phyloP scores from a whole-genome alignment of 2,888 invertebrate genomes.

The Acrocyrtus sp. region DNA sequence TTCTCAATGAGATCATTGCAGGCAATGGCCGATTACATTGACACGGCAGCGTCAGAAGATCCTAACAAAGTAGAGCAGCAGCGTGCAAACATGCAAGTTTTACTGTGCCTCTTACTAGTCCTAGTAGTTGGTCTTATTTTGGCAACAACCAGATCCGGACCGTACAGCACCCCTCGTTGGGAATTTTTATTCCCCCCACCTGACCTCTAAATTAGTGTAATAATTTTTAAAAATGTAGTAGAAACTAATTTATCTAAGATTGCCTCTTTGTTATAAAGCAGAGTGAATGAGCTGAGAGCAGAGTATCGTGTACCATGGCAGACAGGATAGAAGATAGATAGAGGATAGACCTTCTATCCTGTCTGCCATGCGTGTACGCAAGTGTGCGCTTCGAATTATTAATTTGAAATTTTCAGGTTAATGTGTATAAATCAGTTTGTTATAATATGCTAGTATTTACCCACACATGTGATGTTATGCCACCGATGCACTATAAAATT shows the following conservation, averaged over 20 bases:
- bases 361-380: no score
- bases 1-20: conserved; percentile 57
- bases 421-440: no score
- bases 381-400: no score
- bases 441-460: no score
- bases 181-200: conserved; percentile 62
- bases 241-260: neutral
- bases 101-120: conserved; percentile 81
- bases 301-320: no score
- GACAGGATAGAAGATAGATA: no score
- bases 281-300: no score
- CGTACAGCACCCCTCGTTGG: conserved; percentile 56
- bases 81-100: conserved; percentile 74
- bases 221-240: neutral
- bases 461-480: no score
- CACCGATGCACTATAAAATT: no score
- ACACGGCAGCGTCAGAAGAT: conserved; percentile 59
- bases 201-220: conserved; percentile 46
- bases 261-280: neutral
- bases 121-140: conserved; percentile 81
- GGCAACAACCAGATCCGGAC: conserved; percentile 67
- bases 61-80: conserved; percentile 59
- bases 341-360: no score
- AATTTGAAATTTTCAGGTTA: no score
- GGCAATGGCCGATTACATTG: conserved; percentile 60